Conservation (phyloP, 2,797 vertebrate species). For the Parambassis ranga region DNA sequence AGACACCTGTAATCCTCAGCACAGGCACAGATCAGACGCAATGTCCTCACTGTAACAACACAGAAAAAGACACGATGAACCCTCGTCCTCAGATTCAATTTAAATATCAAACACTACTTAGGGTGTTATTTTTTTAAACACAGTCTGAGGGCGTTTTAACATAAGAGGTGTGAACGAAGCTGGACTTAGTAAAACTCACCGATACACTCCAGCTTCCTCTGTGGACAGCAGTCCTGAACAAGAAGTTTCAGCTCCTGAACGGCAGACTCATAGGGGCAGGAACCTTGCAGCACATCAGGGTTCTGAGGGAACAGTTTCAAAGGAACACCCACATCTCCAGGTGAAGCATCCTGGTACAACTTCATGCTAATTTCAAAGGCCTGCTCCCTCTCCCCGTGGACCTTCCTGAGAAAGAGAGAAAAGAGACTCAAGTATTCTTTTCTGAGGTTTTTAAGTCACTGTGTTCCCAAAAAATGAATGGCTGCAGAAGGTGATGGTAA, state of each 20-base stretch:
- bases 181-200: conserved; percentile 81
- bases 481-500: no score
- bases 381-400: conserved; percentile 79
- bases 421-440: no score
- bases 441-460: no score
- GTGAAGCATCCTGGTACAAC: conserved; percentile 72
- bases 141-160: no score
- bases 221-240: conserved; percentile 85
- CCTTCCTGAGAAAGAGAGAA: conserved; percentile 73
- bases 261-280: conserved; percentile 84
- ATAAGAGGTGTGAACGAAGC: no score
- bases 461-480: no score
- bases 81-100: no score
- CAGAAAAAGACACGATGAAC: no score
- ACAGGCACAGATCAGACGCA: conserved; percentile 90
- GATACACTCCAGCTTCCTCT: conserved; percentile 92
- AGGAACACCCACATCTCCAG: conserved; percentile 84
- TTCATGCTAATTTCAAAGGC: conserved; percentile 84
- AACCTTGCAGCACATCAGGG: conserved; percentile 22
- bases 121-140: no score
- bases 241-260: conserved; percentile 87
- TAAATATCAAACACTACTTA: no score
- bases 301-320: conserved; percentile 81
- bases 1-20: conserved; percentile 87
- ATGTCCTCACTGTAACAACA: conserved; percentile 80